A percentile compares a stretch with the other conserved stretches of the same genome.
Conservation (phyloP, 2,113 vertebrate species). For the Hoplias malabaricus region DNA sequence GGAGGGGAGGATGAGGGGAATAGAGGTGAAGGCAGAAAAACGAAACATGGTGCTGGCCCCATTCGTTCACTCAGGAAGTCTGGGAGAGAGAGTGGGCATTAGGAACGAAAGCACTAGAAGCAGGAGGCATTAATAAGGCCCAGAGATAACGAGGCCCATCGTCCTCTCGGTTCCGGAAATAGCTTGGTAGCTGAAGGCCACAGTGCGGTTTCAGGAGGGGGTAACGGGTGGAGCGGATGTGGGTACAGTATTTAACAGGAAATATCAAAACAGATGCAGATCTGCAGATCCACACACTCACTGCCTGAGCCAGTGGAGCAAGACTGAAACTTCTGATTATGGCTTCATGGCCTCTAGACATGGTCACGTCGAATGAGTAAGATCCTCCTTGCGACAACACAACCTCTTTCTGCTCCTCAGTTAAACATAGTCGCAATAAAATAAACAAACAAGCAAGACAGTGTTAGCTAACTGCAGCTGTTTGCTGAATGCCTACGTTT, state of each 20-base stretch:
- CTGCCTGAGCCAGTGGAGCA: not conserved
- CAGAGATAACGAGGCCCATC: not conserved
- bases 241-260: constrained; percentile 15
- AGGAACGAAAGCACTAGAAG: not conserved
- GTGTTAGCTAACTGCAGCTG: too few species aligned
- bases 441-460: too few species aligned
- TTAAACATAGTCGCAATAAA: too few species aligned
- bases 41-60: constrained; percentile 7
- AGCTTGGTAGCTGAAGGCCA: not conserved
- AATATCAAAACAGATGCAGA: constrained; percentile 33
- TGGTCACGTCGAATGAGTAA: too few species aligned
- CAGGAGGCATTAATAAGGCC: not conserved
- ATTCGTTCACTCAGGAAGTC: not conserved
- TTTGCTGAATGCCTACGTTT: too few species aligned
- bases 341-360: too few species aligned
- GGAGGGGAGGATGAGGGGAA: not conserved
- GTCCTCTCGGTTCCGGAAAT: not conserved
- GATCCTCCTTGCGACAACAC: too few species aligned
- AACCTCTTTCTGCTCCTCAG: too few species aligned
- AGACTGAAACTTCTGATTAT: not conserved
- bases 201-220: not conserved
- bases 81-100: constrained; percentile 9
- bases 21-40: not conserved
- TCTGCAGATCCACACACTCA: not conserved
- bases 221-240: constrained; percentile 18